Conservation (phyloP, 2,888 invertebrate genomes). For the Bombylius discolor region DNA sequence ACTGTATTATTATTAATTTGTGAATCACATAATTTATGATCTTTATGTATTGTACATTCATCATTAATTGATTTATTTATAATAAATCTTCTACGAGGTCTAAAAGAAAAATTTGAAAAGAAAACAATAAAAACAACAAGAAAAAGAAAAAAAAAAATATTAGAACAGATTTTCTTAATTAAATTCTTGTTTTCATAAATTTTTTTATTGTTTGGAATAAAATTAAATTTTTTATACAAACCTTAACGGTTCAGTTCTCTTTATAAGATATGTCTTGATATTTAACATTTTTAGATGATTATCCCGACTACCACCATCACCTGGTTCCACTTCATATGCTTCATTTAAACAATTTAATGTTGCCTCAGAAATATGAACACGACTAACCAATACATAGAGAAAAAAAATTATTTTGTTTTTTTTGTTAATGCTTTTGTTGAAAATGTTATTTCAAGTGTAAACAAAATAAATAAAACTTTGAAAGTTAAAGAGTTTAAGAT, state of each 20-base stretch:
- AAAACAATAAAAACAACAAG: background rate
- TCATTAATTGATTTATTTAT: constrained; percentile 21
- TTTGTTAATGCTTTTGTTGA: too few relatives aligned
- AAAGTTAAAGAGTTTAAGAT: too few relatives aligned
- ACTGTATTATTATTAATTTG: constrained; percentile 8
- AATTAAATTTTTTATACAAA: constrained; percentile 9
- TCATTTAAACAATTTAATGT: constrained; percentile 74
- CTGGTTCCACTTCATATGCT: constrained; percentile 88
- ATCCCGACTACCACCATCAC: constrained; percentile 72
- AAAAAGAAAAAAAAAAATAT: background rate
- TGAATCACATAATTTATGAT: constrained; percentile 4
- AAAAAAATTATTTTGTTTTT: background rate
- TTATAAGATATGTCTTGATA: constrained; percentile 80
- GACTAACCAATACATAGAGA: constrained; percentile 33
- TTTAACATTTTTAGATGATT: constrained; percentile 73
- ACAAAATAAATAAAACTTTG: too few relatives aligned
- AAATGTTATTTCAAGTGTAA: too few relatives aligned
- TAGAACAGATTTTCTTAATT: too few relatives aligned
- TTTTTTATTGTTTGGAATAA: too few relatives aligned
- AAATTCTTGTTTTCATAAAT: too few relatives aligned
- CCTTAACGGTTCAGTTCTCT: constrained; percentile 62
- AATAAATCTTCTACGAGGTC: constrained; percentile 32
- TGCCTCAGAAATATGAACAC: constrained; percentile 90
- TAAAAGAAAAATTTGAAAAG: constrained; percentile 6
- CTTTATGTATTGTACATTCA: constrained; percentile 2